Evolutionary conservation across 2,888 invertebrate species (phyloP).

Genomic region (Aphidius colemani): DNA sequence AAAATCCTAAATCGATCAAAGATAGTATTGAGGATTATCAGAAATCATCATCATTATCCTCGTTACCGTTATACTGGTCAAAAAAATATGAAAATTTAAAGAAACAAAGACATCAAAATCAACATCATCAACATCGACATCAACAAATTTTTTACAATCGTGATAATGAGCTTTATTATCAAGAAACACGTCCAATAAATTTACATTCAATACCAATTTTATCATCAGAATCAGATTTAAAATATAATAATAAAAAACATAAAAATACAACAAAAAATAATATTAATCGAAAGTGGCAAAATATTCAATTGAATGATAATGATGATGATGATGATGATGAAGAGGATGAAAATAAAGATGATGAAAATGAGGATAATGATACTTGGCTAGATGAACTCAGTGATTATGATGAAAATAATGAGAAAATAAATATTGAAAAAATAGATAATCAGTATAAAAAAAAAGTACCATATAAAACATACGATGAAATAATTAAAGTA

Average conservation of each 20-base stretch:
- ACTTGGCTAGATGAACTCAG: conserved; percentile 19
- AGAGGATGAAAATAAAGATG: conserved; percentile 25
- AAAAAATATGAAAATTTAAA: too few species aligned
- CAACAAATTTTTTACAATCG: not conserved
- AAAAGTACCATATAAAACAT: conserved; percentile 46
- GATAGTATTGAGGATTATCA: conserved; percentile 23
- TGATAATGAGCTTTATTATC: not conserved
- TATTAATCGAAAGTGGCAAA: not conserved
- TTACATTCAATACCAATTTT: too few species aligned
- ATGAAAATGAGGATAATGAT: conserved; percentile 30
- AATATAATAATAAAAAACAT: too few species aligned
- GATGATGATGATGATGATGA: conserved; percentile 34
- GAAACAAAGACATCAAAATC: too few species aligned
- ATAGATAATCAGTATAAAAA: conserved; percentile 19
- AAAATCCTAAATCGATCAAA: not conserved
- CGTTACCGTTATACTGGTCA: conserved; percentile 16
- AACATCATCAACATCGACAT: conserved; percentile 3
- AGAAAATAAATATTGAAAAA: conserved; percentile 32
- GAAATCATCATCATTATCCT: conserved; percentile 4
- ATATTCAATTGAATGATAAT: conserved; percentile 17
- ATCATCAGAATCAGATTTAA: too few species aligned
- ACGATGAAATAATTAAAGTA: conserved; percentile 54
- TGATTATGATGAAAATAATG: conserved; percentile 44
- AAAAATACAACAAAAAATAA: not conserved
- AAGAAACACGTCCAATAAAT: too few species aligned